These are phyloP conservation scores for Riptortus pedestris DNA, from an alignment of 1,140 invertebrate species.

Conservation along the genomic window DNA sequence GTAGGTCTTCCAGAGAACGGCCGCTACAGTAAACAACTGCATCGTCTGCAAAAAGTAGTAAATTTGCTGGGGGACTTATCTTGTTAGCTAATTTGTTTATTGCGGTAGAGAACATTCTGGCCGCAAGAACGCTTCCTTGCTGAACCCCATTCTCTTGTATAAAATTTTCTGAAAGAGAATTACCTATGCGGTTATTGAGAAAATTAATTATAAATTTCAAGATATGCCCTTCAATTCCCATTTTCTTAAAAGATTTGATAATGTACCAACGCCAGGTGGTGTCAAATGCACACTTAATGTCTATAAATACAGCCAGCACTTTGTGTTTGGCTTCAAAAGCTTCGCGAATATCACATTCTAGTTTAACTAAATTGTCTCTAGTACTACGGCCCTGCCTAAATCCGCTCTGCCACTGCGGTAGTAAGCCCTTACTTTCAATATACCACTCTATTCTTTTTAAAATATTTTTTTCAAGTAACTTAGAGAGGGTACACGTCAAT, in stretches of 20 bases:
- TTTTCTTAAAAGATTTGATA: background rate
- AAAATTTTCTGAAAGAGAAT: background rate
- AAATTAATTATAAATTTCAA: background rate
- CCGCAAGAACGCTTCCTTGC: background rate
- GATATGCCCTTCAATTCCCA: background rate
- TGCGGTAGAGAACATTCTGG: background rate
- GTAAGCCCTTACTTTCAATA: background rate
- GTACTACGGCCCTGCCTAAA: too few relatives aligned
- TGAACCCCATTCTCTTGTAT: background rate
- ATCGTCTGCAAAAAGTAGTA: background rate
- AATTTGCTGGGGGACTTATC: background rate
- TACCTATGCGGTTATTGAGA: background rate
- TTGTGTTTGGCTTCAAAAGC: background rate
- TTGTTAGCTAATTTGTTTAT: background rate
- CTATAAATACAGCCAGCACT: background rate
- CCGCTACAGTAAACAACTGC: background rate
- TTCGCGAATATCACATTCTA: background rate
- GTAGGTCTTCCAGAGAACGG: background rate
- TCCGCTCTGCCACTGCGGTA: too few relatives aligned
- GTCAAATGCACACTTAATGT: background rate
- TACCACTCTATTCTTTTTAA: background rate
- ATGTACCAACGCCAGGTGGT: background rate
- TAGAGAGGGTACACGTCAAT: background rate
- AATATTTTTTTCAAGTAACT: background rate
- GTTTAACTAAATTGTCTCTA: background rate